phyloP scores from a whole-genome alignment of 2,113 vertebrate species.

The Rhipidura dahli region DNA sequence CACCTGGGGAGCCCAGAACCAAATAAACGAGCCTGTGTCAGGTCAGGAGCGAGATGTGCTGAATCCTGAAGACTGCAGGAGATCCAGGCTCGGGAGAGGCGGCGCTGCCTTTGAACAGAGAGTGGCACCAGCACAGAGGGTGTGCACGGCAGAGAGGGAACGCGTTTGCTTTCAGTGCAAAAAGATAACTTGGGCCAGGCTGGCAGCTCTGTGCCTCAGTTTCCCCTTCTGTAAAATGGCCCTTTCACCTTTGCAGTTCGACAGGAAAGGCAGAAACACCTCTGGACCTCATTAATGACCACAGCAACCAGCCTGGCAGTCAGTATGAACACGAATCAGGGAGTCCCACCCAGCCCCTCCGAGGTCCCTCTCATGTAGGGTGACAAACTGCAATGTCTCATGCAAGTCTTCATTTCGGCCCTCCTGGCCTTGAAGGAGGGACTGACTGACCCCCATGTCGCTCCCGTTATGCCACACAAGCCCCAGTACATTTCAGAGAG shows the following conservation, averaged over 20 bases:
- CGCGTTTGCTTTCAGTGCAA: accelerated
- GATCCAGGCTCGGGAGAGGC: neutral
- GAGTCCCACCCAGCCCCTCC: neutral
- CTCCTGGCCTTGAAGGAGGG: neutral
- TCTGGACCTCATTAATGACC: neutral
- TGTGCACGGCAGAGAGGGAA: accelerated
- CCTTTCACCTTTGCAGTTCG: neutral
- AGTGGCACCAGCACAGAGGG: neutral
- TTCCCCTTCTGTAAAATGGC: neutral
- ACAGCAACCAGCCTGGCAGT: neutral
- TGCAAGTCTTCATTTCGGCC: neutral
- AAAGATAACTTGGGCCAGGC: neutral
- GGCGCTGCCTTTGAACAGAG: neutral
- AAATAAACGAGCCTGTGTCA: neutral
- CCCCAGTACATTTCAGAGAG: neutral
- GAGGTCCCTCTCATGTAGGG: neutral
- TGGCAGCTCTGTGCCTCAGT: neutral
- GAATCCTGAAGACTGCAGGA: neutral
- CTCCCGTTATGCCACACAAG: neutral
- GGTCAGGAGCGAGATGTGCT: neutral
- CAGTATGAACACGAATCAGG: accelerated
- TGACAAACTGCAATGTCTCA: neutral
- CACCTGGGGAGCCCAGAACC: neutral
- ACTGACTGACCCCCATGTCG: accelerated
- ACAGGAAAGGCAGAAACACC: neutral